Percentiles rank a stretch among this genome's conserved stretches.
These are phyloP conservation scores for Bucorvus abyssinicus DNA, from an alignment of 2,797 vertebrate species.

Conservation along the genomic window DNA sequence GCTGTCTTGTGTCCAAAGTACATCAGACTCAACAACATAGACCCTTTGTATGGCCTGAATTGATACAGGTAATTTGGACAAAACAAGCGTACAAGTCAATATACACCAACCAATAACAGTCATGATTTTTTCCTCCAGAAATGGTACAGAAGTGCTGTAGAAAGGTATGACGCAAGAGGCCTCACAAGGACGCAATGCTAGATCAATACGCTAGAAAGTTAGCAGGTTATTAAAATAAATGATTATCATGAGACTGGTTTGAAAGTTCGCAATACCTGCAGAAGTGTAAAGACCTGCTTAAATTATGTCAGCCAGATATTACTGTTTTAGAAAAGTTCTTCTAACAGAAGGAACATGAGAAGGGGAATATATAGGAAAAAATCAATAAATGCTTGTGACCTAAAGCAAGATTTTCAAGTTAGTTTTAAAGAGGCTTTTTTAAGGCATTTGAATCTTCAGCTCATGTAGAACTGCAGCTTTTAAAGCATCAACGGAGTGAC, in stretches of 20 bases:
- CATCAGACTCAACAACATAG: background rate
- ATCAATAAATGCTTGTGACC: background rate
- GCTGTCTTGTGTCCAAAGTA: background rate
- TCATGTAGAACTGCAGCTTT: background rate
- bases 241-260: background rate
- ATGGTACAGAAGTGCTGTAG: background rate
- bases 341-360: rapidly evolving
- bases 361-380: background rate
- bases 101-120: background rate
- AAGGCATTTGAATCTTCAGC: background rate
- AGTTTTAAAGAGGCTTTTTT: background rate
- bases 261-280: background rate
- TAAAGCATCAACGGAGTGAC: background rate
- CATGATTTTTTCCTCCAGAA: background rate
- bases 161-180: background rate
- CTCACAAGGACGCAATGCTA: rapidly evolving
- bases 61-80: background rate
- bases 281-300: slow-evolving; percentile 13
- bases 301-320: background rate
- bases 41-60: background rate
- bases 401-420: background rate
- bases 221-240: slow-evolving; percentile 29
- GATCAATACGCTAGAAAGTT: background rate
- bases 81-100: background rate
- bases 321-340: background rate